phyloP scores from a whole-genome alignment of 2,888 invertebrate genomes.

The Lottia gigantea region DNA sequence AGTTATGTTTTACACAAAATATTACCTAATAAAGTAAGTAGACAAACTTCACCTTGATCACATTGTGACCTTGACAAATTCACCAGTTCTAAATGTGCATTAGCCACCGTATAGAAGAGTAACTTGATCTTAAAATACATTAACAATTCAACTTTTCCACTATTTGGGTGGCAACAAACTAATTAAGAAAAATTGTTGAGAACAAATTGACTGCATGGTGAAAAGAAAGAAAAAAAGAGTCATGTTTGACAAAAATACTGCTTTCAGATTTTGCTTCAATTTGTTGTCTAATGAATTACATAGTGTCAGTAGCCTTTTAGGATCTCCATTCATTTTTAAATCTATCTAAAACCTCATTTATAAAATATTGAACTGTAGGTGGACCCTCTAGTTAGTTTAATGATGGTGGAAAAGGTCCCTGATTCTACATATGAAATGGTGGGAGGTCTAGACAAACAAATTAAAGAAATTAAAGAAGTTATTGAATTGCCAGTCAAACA shows the following conservation, averaged over 20 bases:
- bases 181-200: no score
- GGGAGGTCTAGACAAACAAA: constrained; percentile 98
- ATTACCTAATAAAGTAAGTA: constrained; percentile 88
- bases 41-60: neutral
- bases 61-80: neutral
- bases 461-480: constrained; percentile 99
- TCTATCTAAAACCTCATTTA: no score
- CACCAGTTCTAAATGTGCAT: neutral
- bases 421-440: constrained; percentile 99
- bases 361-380: constrained; percentile 71
- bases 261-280: neutral
- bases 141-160: neutral
- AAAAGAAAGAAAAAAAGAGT: no score
- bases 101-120: neutral
- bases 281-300: neutral
- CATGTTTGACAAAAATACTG: neutral
- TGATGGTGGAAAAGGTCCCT: constrained; percentile 99
- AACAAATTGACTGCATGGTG: no score
- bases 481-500: constrained; percentile 99
- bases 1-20: constrained; percentile 99
- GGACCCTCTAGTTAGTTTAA: constrained; percentile 96
- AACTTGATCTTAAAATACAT: neutral
- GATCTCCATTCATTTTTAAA: no score
- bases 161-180: constrained; percentile 3
- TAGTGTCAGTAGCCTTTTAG: no score